phyloP scores from a whole-genome alignment of 2,113 vertebrate genomes.

The Callocephalon fimbriatum region DNA sequence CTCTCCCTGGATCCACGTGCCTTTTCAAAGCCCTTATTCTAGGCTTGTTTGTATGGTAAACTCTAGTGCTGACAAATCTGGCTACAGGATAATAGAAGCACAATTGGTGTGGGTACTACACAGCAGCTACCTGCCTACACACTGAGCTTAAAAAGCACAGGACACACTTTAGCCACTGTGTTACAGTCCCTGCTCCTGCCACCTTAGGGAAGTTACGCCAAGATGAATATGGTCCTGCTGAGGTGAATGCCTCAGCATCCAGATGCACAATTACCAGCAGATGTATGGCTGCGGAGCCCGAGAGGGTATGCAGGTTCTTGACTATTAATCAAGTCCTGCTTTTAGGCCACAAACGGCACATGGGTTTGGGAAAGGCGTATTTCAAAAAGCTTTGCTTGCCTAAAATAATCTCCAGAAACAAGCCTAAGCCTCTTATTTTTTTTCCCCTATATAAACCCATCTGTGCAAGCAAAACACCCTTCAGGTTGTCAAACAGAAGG shows the following conservation, averaged over 20 bases:
- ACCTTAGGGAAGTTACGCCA: not conserved
- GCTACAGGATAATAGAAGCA: not conserved
- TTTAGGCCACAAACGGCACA: constrained; percentile 38
- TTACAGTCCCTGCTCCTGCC: not conserved
- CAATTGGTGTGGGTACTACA: not conserved
- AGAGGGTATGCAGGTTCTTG: not conserved
- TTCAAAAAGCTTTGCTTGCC: constrained; percentile 43
- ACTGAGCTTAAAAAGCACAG: not conserved
- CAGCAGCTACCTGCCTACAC: rapidly evolving
- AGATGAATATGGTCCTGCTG: not conserved
- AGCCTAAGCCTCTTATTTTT: not conserved
- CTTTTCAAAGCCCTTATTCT: not conserved
- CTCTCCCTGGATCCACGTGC: rapidly evolving
- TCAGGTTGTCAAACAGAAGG: constrained; percentile 59
- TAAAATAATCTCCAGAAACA: constrained; percentile 35
- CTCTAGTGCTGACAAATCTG: not conserved
- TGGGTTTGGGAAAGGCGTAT: constrained; percentile 15
- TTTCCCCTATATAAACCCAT: not conserved
- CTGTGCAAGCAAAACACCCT: constrained; percentile 48
- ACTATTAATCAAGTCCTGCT: constrained; percentile 50
- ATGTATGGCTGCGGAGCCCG: not conserved
- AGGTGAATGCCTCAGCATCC: not conserved
- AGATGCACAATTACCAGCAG: not conserved
- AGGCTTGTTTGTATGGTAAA: not conserved
- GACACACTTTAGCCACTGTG: rapidly evolving